These are phyloP conservation scores for Aspidiotus rigidus DNA, from an alignment of 2,888 invertebrate genomes.

Conservation along the genomic window DNA sequence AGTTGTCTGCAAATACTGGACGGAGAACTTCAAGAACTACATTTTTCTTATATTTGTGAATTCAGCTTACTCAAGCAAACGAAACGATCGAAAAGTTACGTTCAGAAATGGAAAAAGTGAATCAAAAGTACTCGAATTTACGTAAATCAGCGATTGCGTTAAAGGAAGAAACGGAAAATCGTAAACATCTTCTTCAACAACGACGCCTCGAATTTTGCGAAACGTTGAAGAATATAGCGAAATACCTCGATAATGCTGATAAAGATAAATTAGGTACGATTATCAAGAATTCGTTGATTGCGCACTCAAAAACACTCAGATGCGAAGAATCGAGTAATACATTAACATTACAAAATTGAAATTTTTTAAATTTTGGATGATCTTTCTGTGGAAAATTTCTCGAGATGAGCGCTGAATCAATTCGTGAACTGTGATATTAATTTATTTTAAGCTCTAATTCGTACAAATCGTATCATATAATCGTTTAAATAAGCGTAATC, in stretches of 20 bases:
- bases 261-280: too few species aligned
- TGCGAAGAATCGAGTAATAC: too few species aligned
- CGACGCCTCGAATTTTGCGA: conserved; percentile 7
- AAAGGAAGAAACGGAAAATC: conserved; percentile 11
- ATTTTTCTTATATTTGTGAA: neutral
- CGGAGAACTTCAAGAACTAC: neutral
- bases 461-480: too few species aligned
- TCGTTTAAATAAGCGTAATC: too few species aligned
- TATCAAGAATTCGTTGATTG: too few species aligned
- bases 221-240: conserved; percentile 24
- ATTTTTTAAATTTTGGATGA: too few species aligned
- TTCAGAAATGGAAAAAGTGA: conserved; percentile 15
- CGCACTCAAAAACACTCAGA: too few species aligned
- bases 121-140: conserved; percentile 15
- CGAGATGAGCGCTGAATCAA: too few species aligned
- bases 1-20: neutral
- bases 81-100: neutral
- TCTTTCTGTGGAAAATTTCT: too few species aligned
- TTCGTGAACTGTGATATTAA: too few species aligned
- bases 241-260: conserved; percentile 13
- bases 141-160: conserved; percentile 18
- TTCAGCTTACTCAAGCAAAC: neutral
- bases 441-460: too few species aligned
- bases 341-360: too few species aligned
- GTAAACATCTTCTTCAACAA: neutral